Conservation (phyloP, 1,140 invertebrate genomes). For the Holcopasites calliopsidis region DNA sequence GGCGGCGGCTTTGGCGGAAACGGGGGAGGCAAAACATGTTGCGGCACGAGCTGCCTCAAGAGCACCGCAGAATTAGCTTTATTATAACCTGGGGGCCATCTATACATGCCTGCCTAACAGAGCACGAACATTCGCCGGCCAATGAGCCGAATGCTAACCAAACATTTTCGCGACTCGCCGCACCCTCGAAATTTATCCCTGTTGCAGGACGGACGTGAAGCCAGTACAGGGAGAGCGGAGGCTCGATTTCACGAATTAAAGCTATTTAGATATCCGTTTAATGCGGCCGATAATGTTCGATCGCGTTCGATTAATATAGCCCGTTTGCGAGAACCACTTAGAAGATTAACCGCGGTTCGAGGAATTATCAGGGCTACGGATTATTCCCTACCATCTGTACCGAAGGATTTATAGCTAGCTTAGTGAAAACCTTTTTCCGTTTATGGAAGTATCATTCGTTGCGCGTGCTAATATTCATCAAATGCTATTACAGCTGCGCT, state of each 20-base stretch:
- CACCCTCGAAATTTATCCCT: slow-evolving; percentile 61
- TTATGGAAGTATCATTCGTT: background rate
- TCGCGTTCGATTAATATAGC: slow-evolving; percentile 23
- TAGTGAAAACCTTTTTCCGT: background rate
- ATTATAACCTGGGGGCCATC: slow-evolving; percentile 80
- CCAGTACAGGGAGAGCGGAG: background rate
- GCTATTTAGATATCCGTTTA: slow-evolving; percentile 49
- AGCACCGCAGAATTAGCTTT: slow-evolving; percentile 79
- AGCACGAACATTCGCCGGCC: slow-evolving; percentile 71
- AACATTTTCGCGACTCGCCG: slow-evolving; percentile 75
- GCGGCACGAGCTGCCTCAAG: slow-evolving; percentile 78
- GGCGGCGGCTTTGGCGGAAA: slow-evolving; percentile 40
- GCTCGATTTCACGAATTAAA: slow-evolving; percentile 55
- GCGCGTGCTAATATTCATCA: too few species aligned
- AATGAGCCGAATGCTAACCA: slow-evolving; percentile 75
- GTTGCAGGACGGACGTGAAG: slow-evolving; percentile 29
- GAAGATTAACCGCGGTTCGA: slow-evolving; percentile 32
- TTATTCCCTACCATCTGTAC: slow-evolving; percentile 3
- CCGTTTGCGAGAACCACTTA: slow-evolving; percentile 13
- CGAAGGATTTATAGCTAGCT: background rate
- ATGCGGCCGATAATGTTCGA: slow-evolving; percentile 19
- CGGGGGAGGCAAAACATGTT: slow-evolving; percentile 77
- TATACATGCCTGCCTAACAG: slow-evolving; percentile 75
- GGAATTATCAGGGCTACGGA: slow-evolving; percentile 6
- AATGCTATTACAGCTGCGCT: too few species aligned